Base-by-base conservation (phyloP, 2,888 invertebrate genomes). In the Gastrophysa polygoni region DNA sequence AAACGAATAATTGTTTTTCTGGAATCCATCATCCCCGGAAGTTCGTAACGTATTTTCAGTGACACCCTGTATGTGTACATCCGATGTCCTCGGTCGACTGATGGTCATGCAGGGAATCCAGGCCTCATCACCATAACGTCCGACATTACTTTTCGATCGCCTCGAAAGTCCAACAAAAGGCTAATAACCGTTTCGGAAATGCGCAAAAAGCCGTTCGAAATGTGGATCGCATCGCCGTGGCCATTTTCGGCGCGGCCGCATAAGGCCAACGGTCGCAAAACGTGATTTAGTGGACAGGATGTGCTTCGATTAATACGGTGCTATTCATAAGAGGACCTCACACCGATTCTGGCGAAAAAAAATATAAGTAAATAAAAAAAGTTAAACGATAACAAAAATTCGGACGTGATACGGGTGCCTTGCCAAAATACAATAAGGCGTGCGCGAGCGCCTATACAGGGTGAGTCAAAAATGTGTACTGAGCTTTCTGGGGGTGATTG, bases 281-380 rank as follows among this genome's bases (percentile, higher is more conserved):
- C 65, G 66, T 70, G 71, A 70, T 71, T 73, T 71, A 73, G 62
- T 66, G 62, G 61, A 58, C 57, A 11, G 65, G 57, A 51, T 65
- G 64, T 50, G 66, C 63, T 56, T 68, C 68, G 70, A 73, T 71
- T 71, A 71, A 71, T 71, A 69, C 63, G 24, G 21, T 24, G 62
- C 66, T 67, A 70, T 68, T 71, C 70, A 66, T 68, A 69, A 66
- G 66, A 61, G 66, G 73, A 73, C 73, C 73, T 70, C 73, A 73
- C 73, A 71, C 71, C 64, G 72, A 58, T 63, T 29, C 56, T 49
- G 70, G 14, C 38, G 14, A 38, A 11, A 38, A 38, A 38, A 38
- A 38, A 38, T n/a, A 24, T 24, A 24, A 24, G 4, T 7, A 24
- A 5, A 7, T 5, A 3, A 24, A 24, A 24, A 24, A 5, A 24